Base-by-base conservation (phyloP, 2,797 vertebrate species). In the Remorina albescens region DNA sequence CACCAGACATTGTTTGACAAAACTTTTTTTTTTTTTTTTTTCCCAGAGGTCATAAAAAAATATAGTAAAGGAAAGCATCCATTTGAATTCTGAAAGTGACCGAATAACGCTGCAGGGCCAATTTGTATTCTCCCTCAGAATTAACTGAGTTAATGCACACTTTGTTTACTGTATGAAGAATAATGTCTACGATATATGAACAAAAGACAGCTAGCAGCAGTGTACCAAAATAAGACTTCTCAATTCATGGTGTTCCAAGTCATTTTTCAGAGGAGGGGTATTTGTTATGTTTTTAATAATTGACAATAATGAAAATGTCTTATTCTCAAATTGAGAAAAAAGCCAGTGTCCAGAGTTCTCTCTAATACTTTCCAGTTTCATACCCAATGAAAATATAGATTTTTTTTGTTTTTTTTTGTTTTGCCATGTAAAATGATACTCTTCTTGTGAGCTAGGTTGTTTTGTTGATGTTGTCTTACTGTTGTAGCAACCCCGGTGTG, bases 401-500 rank as follows among this genome's bases (percentile, higher is more conserved):
- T 78, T 81, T 80, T 84, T 86, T n/a, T n/a, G n/a, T n/a, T n/a
- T n/a, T n/a, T n/a, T n/a, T n/a, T n/a, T n/a, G n/a, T n/a, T 71
- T 58, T 44, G 74, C 76, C 76, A 46, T 82, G 89, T 88, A 89
- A 92, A 59, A 82, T 44, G 85, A 93, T 88, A 88, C 82, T 86
- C 61, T 73, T 89, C 80, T 74, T 42, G 79, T 73, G 69, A 83
- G 83, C 71, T 58, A n/a, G 74, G 67, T 92, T 94, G 94, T 95
- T 91, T 94, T 81, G 84, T 85, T 89, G 59, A 88, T 91, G 88
- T 86, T 90, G 91, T 84, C 76, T 84, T 91, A 81, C 88, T 92
- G 91, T 93, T 91, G 94, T 93, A 94, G 94, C 94, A 94, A 95
- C 93, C 80, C 79, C 76, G 84, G 84, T 84, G 90, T 93, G 92